These are phyloP conservation scores for Zapornia atra DNA, from an alignment of 2,113 vertebrate genomes.

Conservation along the genomic window DNA sequence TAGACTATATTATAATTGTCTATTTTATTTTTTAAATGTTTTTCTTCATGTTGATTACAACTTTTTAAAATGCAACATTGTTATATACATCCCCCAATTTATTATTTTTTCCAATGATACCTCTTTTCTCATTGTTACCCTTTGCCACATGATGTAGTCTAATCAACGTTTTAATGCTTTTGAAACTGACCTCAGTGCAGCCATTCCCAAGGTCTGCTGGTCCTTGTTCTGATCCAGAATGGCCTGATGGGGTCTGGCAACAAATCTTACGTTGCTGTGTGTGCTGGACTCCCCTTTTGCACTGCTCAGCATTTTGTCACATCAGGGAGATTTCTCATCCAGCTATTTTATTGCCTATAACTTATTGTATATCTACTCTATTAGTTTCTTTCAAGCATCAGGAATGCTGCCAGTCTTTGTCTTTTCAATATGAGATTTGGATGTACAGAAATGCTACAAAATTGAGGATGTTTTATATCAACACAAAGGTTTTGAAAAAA, in stretches of 20 bases:
- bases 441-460: neutral
- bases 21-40: neutral
- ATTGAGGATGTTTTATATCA: neutral
- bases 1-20: neutral
- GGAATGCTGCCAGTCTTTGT: conserved; percentile 2
- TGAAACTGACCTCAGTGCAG: neutral
- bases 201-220: neutral
- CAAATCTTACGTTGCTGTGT: neutral
- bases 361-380: neutral
- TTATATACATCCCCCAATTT: neutral
- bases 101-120: neutral
- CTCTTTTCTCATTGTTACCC: neutral
- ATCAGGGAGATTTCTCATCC: neutral
- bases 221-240: neutral
- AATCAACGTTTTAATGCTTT: neutral
- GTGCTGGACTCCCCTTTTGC: neutral
- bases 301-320: neutral
- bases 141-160: neutral
- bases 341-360: neutral
- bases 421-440: neutral
- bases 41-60: neutral
- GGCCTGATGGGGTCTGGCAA: neutral
- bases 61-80: neutral
- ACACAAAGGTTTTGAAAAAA: neutral
- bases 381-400: neutral